phyloP scores from a whole-genome alignment of 2,113 vertebrate genomes.

The Argyrosomus japonicus region DNA sequence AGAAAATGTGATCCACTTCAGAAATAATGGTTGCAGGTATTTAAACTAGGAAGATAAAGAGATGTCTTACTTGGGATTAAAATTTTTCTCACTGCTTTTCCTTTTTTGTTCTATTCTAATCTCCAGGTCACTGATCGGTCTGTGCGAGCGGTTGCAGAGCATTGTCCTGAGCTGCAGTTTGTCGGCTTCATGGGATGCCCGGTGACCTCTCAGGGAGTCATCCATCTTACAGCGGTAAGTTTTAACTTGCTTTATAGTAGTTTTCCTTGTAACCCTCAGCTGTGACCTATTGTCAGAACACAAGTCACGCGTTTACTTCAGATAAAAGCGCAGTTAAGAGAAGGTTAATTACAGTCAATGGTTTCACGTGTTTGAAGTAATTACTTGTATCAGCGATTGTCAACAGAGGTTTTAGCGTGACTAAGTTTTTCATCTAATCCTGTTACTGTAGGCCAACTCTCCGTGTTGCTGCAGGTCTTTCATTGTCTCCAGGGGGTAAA shows the following conservation, averaged over 20 bases:
- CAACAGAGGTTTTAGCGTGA: conserved; percentile 46
- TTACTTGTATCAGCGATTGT: conserved; percentile 48
- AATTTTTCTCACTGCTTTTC: not conserved
- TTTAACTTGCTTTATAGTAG: not conserved
- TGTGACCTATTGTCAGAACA: not conserved
- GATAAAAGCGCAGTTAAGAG: conserved; percentile 19
- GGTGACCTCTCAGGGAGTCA: conserved; percentile 97
- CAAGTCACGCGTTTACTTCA: not conserved
- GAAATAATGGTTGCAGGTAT: not conserved
- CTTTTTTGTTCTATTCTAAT: conserved; percentile 50
- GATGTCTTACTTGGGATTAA: not conserved
- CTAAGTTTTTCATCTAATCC: conserved; percentile 50
- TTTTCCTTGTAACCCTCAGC: not conserved
- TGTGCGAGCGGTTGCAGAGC: conserved; percentile 94
- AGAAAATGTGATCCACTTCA: not conserved
- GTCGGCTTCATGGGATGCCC: conserved; percentile 99
- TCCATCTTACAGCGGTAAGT: conserved; percentile 97
- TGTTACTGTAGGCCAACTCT: conserved; percentile 40
- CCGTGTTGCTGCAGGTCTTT: conserved; percentile 25
- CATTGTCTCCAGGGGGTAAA: conserved; percentile 37
- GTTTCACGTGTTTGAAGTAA: conserved; percentile 22
- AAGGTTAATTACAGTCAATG: conserved; percentile 16
- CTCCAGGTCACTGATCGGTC: conserved; percentile 94
- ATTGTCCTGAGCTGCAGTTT: conserved; percentile 95
- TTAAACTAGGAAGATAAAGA: not conserved